Percentiles rank a stretch among this genome's conserved stretches.
Evolutionary conservation across 2,888 invertebrate species (phyloP).

Genomic region (Pharmacophagus antenor): DNA sequence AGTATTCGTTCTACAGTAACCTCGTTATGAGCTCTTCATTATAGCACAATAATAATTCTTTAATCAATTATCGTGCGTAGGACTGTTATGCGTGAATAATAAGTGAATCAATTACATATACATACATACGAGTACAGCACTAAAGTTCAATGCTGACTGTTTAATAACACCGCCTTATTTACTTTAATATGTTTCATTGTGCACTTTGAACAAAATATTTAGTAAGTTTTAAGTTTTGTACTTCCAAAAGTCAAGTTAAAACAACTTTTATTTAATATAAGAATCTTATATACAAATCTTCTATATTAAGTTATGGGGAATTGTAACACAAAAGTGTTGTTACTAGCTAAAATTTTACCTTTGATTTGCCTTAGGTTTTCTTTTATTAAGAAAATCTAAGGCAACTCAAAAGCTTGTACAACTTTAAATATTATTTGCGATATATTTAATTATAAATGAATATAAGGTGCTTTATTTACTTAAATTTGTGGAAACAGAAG

Average conservation of each 20-base stretch:
- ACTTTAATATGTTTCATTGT: slow-evolving; percentile 16
- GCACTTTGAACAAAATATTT: neutral
- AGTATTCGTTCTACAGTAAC: too few relatives aligned
- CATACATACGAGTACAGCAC: neutral
- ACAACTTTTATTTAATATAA: too few relatives aligned
- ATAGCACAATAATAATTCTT: neutral
- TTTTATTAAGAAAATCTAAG: too few relatives aligned
- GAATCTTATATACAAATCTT: too few relatives aligned
- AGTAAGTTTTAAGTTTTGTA: neutral
- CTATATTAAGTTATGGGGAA: too few relatives aligned
- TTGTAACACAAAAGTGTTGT: too few relatives aligned
- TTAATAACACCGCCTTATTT: slow-evolving; percentile 19
- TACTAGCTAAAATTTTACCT: too few relatives aligned
- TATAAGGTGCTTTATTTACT: neutral
- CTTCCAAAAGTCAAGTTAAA: too few relatives aligned
- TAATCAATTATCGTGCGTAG: slow-evolving; percentile 6
- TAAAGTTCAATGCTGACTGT: slow-evolving; percentile 25
- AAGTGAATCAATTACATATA: slow-evolving; percentile 19
- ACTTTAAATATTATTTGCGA: too few relatives aligned
- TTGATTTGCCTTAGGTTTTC: too few relatives aligned
- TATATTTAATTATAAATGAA: too few relatives aligned
- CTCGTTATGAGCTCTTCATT: neutral
- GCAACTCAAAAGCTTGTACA: too few relatives aligned
- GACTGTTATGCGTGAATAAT: neutral
- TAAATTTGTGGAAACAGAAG: neutral